Evolutionary conservation across 2,113 vertebrate genomes (phyloP).

Genomic region (Tetrao urogallus): DNA sequence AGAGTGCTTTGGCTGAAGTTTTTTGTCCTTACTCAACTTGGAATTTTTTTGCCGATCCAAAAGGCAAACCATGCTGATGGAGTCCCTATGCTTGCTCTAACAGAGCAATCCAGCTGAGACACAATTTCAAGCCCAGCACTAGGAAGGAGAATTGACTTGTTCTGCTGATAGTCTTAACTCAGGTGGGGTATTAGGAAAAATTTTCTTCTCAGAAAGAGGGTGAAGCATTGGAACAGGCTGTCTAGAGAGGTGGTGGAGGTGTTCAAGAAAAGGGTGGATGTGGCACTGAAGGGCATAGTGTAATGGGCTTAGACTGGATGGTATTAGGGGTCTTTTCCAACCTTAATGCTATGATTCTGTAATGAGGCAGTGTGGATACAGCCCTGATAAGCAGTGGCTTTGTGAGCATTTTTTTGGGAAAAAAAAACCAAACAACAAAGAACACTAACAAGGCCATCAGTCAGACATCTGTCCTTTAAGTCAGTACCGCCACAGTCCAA

Average conservation of each 20-base stretch:
- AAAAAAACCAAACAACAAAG: neutral
- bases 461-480: neutral
- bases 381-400: neutral
- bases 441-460: neutral
- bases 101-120: conserved; percentile 24
- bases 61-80: neutral
- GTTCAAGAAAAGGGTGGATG: no score
- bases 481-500: neutral
- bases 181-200: no score
- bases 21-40: neutral
- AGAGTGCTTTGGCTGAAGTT: neutral
- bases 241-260: no score
- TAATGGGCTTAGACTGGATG: no score
- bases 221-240: no score
- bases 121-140: conserved; percentile 1
- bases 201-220: no score
- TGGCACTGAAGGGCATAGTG: no score
- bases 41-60: neutral
- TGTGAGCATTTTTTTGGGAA: neutral
- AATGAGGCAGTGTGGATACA: neutral
- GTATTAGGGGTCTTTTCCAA: no score
- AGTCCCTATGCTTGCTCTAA: neutral
- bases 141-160: neutral
- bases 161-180: neutral
- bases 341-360: neutral